A percentile compares a stretch with the other conserved stretches of the same genome.
Conservation (phyloP, 2,888 invertebrate species). For the Agonum fuliginosum region DNA sequence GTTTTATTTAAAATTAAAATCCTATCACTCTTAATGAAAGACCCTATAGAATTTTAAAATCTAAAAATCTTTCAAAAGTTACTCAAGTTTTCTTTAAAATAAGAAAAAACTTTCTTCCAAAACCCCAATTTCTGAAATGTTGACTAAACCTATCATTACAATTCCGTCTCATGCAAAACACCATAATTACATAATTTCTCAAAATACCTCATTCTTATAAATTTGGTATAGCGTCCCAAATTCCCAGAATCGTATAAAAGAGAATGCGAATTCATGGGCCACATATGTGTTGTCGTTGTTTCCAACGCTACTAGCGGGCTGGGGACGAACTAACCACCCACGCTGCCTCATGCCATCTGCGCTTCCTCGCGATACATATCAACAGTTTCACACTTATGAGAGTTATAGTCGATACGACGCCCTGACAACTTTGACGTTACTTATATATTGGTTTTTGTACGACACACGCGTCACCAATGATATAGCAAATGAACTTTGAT, state of each 20-base stretch:
- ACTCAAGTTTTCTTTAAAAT: no score
- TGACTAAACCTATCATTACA: no score
- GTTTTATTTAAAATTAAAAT: no score
- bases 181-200: not conserved
- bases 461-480: slow-evolving; percentile 38
- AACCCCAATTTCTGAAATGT: no score
- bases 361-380: slow-evolving; percentile 17
- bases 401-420: slow-evolving; percentile 35
- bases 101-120: no score
- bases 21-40: no score
- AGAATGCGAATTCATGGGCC: slow-evolving; percentile 24
- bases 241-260: not conserved
- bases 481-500: slow-evolving; percentile 40
- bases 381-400: slow-evolving; percentile 47
- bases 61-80: no score
- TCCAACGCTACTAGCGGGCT: no score
- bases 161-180: not conserved
- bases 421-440: slow-evolving; percentile 41
- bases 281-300: slow-evolving; percentile 8
- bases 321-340: no score
- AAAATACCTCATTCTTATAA: not conserved
- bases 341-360: not conserved
- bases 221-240: not conserved
- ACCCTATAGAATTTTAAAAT: no score
- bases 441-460: slow-evolving; percentile 40